Base-by-base conservation (phyloP, 2,797 vertebrate genomes). In the Aselliscus stoliczkanus region DNA sequence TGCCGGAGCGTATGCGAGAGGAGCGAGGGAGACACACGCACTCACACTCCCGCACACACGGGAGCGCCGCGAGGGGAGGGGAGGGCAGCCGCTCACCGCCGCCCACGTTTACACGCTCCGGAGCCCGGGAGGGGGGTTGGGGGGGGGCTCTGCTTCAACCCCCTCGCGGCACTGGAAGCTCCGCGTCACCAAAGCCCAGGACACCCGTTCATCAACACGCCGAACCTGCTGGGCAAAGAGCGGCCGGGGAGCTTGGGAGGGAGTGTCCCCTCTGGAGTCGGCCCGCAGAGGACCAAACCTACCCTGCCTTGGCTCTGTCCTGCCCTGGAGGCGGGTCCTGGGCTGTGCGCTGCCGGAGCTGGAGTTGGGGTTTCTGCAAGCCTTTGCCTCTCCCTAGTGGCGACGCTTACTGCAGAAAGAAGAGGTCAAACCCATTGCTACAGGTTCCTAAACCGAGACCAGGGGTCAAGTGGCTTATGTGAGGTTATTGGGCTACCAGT, bases 11-110 rank as follows among this genome's bases (percentile, higher is more conserved):
- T 21, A 67, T 85, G 25, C 56, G 90, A 93, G 92, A 91, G 58
- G 88, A 0, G 79, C 79, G 52, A 76, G 88, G 95, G 37, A 93
- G 92, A 96, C 76, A 88, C 47, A 73, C 89, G 84, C 96, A 88
- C 96, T 95, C 93, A 75, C 97, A 94, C 90, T 91, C 67, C 82
- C 64, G 97, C 64, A 94, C 98, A 98, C 98, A 99, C 99, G 99
- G 99, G 99, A 99, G 99, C 95, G 94, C 91, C 83, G 89, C 50
- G 83, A 54, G 92, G 73, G 94, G 96, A 75, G 97, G 94, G 64
- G 77, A 90, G 79, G 91, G 72, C 96, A 67, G 80, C 58, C 56
- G 92, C 95, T 93, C 96, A 9, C 94, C 54, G 94, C 95, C 90
- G 92, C 97, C 97, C 96, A 96, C 97, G 96, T 86, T 83, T 67